phyloP scores from a whole-genome alignment of 2,797 vertebrate genomes.

The Lacerta bilineata region DNA sequence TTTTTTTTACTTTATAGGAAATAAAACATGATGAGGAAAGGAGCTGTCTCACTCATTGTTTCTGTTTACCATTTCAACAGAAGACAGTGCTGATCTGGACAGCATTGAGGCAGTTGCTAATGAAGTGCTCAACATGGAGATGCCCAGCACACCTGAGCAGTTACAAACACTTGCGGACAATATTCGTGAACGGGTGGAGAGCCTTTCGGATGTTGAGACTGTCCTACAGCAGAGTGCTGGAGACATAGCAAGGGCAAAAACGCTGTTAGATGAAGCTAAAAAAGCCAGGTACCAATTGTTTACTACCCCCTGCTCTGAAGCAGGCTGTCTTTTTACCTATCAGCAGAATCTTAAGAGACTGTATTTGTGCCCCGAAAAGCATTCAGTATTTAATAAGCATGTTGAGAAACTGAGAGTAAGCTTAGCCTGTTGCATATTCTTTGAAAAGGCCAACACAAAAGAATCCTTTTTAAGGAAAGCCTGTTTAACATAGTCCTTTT shows the following conservation, averaged over 20 bases:
- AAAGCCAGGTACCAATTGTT: slow-evolving; percentile 84
- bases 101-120: slow-evolving; percentile 95
- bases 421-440: neutral
- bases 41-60: neutral
- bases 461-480: neutral
- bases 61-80: slow-evolving; percentile 75
- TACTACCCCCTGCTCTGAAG: neutral
- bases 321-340: neutral
- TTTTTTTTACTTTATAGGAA: neutral
- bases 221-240: slow-evolving; percentile 91
- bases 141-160: slow-evolving; percentile 94
- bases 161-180: slow-evolving; percentile 92
- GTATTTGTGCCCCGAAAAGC: neutral
- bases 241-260: slow-evolving; percentile 91
- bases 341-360: neutral
- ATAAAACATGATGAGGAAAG: neutral
- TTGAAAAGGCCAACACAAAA: neutral
- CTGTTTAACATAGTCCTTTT: neutral
- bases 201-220: slow-evolving; percentile 91
- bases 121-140: slow-evolving; percentile 95
- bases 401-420: neutral
- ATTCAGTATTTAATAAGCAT: neutral
- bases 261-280: slow-evolving; percentile 89
- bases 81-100: slow-evolving; percentile 94
- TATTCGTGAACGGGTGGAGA: slow-evolving; percentile 91